A percentile compares a stretch with the other conserved stretches of the same genome.
phyloP scores from a whole-genome alignment of 92 coral and sea anemone species.

The Parazoanthus atlanticus region DNA sequence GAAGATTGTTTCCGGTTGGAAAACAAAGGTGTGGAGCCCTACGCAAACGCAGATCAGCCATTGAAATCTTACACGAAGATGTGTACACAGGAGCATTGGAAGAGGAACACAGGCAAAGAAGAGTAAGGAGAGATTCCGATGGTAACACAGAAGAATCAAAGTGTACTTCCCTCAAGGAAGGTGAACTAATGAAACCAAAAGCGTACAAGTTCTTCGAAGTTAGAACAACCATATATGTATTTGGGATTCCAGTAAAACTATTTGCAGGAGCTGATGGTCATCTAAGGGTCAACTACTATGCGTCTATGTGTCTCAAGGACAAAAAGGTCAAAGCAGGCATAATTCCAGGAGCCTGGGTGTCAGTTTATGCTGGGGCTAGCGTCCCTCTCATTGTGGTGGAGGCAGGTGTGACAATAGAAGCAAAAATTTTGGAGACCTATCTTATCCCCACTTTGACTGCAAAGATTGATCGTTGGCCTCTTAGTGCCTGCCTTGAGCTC shows the following conservation, averaged over 20 bases:
- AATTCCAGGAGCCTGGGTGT: slow-evolving; percentile 91
- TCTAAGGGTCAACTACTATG: slow-evolving; percentile 69
- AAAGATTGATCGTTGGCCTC: slow-evolving; percentile 89
- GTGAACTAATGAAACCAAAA: slow-evolving; percentile 30
- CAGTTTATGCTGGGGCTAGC: slow-evolving; percentile 88
- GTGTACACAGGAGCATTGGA: slow-evolving; percentile 80
- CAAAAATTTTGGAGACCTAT: slow-evolving; percentile 80
- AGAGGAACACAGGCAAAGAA: slow-evolving; percentile 49
- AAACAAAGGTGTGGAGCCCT: slow-evolving; percentile 62
- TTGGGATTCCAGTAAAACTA: slow-evolving; percentile 78
- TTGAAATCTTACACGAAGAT: slow-evolving; percentile 72
- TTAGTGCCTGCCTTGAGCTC: slow-evolving; percentile 87
- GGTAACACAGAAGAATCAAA: slow-evolving; percentile 30
- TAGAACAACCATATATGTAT: slow-evolving; percentile 54
- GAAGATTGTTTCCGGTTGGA: slow-evolving; percentile 76
- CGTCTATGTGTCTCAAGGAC: slow-evolving; percentile 56
- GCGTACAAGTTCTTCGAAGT: slow-evolving; percentile 51
- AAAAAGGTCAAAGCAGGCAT: slow-evolving; percentile 73
- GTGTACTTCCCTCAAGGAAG: slow-evolving; percentile 26
- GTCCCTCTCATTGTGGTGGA: slow-evolving; percentile 68
- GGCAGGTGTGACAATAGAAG: slow-evolving; percentile 90
- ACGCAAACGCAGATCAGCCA: slow-evolving; percentile 67
- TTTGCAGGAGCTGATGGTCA: slow-evolving; percentile 81
- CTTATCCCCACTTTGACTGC: slow-evolving; percentile 87
- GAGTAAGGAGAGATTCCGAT: slow-evolving; percentile 41